A percentile compares a stretch with the other conserved stretches of the same genome.
phyloP scores from a whole-genome alignment of 2,797 vertebrate genomes.

The Heliangelus exortis region DNA sequence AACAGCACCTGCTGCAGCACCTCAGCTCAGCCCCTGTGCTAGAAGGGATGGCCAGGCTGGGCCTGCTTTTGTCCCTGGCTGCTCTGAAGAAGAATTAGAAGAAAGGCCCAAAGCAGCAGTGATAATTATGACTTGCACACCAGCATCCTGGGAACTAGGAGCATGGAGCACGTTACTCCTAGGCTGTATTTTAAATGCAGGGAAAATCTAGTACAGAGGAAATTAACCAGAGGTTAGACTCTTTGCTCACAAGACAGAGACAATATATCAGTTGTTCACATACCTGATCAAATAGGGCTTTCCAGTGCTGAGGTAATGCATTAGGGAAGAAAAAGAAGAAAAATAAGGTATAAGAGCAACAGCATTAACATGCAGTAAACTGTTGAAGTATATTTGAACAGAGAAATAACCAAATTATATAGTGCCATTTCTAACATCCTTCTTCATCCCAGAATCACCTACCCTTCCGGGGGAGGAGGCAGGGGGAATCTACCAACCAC shows the following conservation, averaged over 20 bases:
- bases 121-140: neutral
- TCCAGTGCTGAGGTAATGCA: constrained; percentile 90
- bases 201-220: constrained; percentile 52
- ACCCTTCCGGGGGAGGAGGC: constrained; percentile 60
- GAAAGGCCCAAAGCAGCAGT: neutral
- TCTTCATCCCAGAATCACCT: constrained; percentile 62
- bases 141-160: neutral
- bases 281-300: constrained; percentile 97
- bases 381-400: constrained; percentile 28
- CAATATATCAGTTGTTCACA: constrained; percentile 73
- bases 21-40: neutral
- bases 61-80: neutral
- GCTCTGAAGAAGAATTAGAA: neutral
- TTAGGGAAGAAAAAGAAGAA: constrained; percentile 72
- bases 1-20: neutral
- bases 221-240: neutral
- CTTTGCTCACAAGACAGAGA: constrained; percentile 43
- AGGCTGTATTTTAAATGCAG: constrained; percentile 19
- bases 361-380: constrained; percentile 29
- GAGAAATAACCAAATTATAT: constrained; percentile 45
- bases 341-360: constrained; percentile 66
- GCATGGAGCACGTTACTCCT: neutral
- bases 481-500: constrained; percentile 58
- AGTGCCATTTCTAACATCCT: constrained; percentile 52
- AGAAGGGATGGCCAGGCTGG: neutral